phyloP scores from a whole-genome alignment of 1,140 invertebrate genomes.

The Pissodes strobi region DNA sequence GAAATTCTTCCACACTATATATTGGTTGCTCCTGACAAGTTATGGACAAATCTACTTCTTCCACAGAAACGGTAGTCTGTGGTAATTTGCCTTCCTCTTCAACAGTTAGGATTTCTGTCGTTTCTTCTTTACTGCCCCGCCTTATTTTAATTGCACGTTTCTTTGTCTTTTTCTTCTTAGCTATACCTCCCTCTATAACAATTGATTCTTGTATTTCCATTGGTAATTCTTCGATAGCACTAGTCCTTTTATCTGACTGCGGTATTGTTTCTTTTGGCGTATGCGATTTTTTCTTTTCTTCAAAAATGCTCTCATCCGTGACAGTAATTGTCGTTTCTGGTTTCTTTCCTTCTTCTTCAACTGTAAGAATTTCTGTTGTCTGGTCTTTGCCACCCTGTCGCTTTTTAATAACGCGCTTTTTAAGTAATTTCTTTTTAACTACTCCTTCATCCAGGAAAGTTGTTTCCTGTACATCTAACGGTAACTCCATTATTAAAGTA shows the following conservation, averaged over 20 bases:
- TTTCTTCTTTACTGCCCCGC: slow-evolving; percentile 45
- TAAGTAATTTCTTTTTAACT: slow-evolving; percentile 44
- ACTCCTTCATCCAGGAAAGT: slow-evolving; percentile 52
- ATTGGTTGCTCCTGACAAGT: slow-evolving; percentile 20
- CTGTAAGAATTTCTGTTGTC: slow-evolving; percentile 57
- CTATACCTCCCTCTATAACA: slow-evolving; percentile 40
- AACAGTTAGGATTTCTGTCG: slow-evolving; percentile 50
- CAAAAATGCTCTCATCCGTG: slow-evolving; percentile 33
- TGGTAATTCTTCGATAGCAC: slow-evolving; percentile 48
- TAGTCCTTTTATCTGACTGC: too few species aligned
- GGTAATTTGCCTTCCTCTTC: slow-evolving; percentile 51
- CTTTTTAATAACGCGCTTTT: slow-evolving; percentile 55
- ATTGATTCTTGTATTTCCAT: slow-evolving; percentile 46
- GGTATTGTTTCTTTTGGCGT: slow-evolving; percentile 43
- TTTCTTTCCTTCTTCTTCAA: slow-evolving; percentile 55
- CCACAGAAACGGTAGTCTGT: slow-evolving; percentile 43
- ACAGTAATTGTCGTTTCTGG: slow-evolving; percentile 46
- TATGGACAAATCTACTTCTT: slow-evolving; percentile 40
- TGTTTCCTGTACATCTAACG: slow-evolving; percentile 53
- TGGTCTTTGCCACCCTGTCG: slow-evolving; percentile 56
- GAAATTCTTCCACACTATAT: slow-evolving; percentile 48
- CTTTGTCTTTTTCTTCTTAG: slow-evolving; percentile 47
- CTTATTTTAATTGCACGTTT: slow-evolving; percentile 50
- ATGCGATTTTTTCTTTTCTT: slow-evolving; percentile 47
- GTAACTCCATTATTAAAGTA: slow-evolving; percentile 7